Evolutionary conservation across 2,888 invertebrate species (phyloP).

Genomic region (Eueremaeus valkanovi): DNA sequence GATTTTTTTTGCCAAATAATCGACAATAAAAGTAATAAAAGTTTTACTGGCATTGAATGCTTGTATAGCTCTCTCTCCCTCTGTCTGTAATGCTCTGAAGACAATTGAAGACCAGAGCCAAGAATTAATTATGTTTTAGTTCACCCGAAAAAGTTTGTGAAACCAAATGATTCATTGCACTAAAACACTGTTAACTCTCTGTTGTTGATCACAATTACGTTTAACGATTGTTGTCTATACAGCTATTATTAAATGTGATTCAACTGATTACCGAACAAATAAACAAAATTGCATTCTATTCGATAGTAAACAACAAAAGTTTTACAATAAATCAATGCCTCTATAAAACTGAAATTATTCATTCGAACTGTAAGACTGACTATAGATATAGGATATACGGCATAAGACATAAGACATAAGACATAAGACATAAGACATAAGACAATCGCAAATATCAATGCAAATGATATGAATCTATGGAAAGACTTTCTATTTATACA

Average conservation of each 20-base stretch:
- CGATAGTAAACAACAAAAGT: too few species aligned
- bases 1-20: slow-evolving; percentile 12
- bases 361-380: too few species aligned
- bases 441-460: too few species aligned
- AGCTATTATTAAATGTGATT: slow-evolving; percentile 3
- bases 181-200: neutral
- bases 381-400: too few species aligned
- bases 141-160: neutral
- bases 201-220: neutral
- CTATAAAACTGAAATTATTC: neutral
- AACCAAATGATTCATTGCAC: neutral
- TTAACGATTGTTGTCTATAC: neutral
- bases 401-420: too few species aligned
- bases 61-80: neutral
- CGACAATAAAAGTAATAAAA: slow-evolving; percentile 25
- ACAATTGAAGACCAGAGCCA: neutral
- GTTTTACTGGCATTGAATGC: slow-evolving; percentile 2
- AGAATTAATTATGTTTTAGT: slow-evolving; percentile 20
- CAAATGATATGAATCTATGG: too few species aligned
- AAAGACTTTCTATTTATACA: too few species aligned
- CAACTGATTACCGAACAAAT: neutral
- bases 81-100: neutral
- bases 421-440: too few species aligned
- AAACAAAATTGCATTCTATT: neutral
- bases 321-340: neutral